Evolutionary conservation across 2,888 invertebrate genomes (phyloP), one percentile per base, ranked within the genome.

Genomic region (Adelphocoris suturalis): DNA sequence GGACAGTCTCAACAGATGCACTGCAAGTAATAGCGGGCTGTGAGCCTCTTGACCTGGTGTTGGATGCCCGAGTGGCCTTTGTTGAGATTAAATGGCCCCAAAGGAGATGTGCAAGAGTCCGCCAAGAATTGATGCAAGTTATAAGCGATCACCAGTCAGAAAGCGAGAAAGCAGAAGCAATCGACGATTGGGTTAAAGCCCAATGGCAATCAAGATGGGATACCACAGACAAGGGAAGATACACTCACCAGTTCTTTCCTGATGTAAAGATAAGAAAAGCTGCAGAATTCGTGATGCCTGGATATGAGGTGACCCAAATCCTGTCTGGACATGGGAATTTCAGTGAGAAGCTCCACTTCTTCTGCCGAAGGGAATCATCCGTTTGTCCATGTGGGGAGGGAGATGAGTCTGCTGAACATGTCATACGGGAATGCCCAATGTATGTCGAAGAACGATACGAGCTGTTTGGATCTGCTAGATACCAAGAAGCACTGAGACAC

Each of bases 11-110:
- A 7, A 80, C 80, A 5, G n/a, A 27, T 16, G 46, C 28, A 9
- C 27, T 80, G 13, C 80, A 80, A n/a, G 80, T 80, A 9, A 7
- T 80, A 27, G 80, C 80, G 11, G 80, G 80, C 12, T 80, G 28
- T n/a, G 5, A 12, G 9, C 80, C 80, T 9, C 46, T 80, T 11
- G 80, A 80, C 37, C 80, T 80, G 5, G 16, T 80, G 7, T n/a
- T 80, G 23, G 80, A 80, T n/a, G 37, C 28, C 5, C 37, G 37
- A 27, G 80, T 80, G 23, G 80, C 80, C 46, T 19, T 7, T 46
- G 46, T 16, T 7, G 16, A 7, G 46, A 5, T 13, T 27, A 80
- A 80, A 46, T 46, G 80, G 46, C 80, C 80, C 9, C 11, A 68
- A n/a, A 7, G 68, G 23, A 19, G 11, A n/a, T 68, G 68, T 16